These are phyloP conservation scores for Buphagus erythrorhynchus DNA, from an alignment of 2,797 vertebrate genomes.

Conservation along the genomic window DNA sequence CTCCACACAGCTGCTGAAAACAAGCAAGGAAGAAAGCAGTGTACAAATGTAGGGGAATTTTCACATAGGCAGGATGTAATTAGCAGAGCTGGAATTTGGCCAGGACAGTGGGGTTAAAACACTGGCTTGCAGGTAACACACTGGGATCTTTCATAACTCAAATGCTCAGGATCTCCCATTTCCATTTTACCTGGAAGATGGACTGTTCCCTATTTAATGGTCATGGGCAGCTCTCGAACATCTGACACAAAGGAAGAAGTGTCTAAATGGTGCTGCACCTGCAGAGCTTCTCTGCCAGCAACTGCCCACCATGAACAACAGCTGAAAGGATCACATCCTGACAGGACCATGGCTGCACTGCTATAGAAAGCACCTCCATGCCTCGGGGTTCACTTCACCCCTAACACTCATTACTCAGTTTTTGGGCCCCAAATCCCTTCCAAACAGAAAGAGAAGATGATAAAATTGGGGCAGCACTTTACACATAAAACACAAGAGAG, in stretches of 20 bases:
- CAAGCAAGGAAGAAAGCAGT: neutral
- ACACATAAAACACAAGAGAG: neutral
- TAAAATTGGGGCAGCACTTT: neutral
- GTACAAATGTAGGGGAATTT: conserved; percentile 25
- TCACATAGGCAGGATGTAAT: conserved; percentile 64
- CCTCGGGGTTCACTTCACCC: neutral
- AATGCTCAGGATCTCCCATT: neutral
- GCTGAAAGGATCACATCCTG: neutral
- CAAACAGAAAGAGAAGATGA: neutral
- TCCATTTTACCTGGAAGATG: conserved; percentile 54
- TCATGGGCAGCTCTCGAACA: neutral
- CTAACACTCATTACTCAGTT: neutral
- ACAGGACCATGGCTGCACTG: rapidly evolving
- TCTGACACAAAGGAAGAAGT: conserved; percentile 32
- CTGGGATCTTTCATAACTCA: conserved; percentile 48
- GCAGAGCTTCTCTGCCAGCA: neutral
- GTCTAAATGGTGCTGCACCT: conserved; percentile 17
- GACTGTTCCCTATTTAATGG: neutral
- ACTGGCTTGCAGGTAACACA: conserved; percentile 50
- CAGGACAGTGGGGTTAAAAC: conserved; percentile 26
- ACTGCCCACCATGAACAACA: neutral
- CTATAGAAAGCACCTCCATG: neutral
- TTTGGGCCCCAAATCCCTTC: neutral
- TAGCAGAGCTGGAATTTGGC: conserved; percentile 38
- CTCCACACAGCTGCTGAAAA: conserved; percentile 29